phyloP scores from a whole-genome alignment of 2,888 invertebrate species.

The Apamea crenata region DNA sequence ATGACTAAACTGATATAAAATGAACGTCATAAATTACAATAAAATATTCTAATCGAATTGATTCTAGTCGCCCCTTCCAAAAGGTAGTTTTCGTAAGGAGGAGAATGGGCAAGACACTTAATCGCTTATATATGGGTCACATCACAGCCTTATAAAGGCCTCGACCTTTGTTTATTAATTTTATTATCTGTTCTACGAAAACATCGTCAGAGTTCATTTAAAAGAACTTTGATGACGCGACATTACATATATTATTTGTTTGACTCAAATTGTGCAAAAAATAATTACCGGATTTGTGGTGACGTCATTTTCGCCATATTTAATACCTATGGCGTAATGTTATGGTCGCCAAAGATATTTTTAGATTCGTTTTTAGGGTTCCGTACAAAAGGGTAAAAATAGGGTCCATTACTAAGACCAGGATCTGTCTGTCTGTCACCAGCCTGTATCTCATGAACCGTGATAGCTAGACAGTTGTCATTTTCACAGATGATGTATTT shows the following conservation, averaged over 20 bases:
- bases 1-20: too few relatives aligned
- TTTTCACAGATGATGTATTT: too few relatives aligned
- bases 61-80: too few relatives aligned
- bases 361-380: not conserved
- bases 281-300: not conserved
- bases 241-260: not conserved
- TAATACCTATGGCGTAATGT: conserved; percentile 6
- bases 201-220: not conserved
- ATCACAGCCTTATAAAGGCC: not conserved
- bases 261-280: conserved; percentile 1
- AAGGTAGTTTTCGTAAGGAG: too few relatives aligned
- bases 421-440: too few relatives aligned
- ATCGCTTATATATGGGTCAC: not conserved
- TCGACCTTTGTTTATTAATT: too few relatives aligned
- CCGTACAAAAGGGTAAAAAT: too few relatives aligned
- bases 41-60: too few relatives aligned
- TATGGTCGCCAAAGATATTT: not conserved
- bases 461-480: not conserved
- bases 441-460: too few relatives aligned
- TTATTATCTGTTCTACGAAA: conserved; percentile 11
- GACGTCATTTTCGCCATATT: not conserved
- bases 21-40: too few relatives aligned
- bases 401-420: too few relatives aligned
- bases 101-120: not conserved
- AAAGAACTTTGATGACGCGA: conserved; percentile 16